Evolutionary conservation across 2,888 invertebrate genomes (phyloP), one percentile per base, ranked within the genome.

Genomic region (Andrena minutula): DNA sequence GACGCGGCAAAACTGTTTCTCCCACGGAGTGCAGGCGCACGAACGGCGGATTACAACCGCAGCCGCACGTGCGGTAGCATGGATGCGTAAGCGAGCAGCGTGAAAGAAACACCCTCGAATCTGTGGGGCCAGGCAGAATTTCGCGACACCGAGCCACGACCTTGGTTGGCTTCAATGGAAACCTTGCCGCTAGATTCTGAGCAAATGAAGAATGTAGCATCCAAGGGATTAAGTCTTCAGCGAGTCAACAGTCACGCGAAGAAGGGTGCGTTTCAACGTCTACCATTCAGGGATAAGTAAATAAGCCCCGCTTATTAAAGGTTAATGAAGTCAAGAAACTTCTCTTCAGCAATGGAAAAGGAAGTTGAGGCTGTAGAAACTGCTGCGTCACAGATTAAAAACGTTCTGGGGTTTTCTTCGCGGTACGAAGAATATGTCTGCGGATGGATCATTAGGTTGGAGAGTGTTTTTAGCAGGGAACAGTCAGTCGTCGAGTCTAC

Each of bases 11-110:
- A 79, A 75, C 61, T 23, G 63, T 64, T 58, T 64, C 56, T 53
- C 47, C 35, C 26, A 51, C 20, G 12, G 53, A 53, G 49, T 73
- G 64, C 58, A 65, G 70, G 35, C 69, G 61, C 73, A 61, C 28
- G 58, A 73, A 75, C 30, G 56, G 26, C 60, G 73, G 58, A 83
- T 79, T 83, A 76, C 56, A 73, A 83, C 41, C 81, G 63, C 81
- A 69, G 70, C 20, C 64, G 76, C 65, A 65, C 64, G 76, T 79
- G 79, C 60, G 63, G 64, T 64, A 20, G 28, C 69, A 64, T 32
- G 28, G 66, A 49, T 72, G 64, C 58, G 63, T 69, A 82, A 82
- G 75, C 73, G 72, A 81, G 75, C 65, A 53, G 73, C 41, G 66
- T 41, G 49, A 70, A 70, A 70, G 41, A 69, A 51, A 51, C 51